These are phyloP conservation scores for Lutjanus erythropterus DNA, from an alignment of 2,113 vertebrate genomes.

Conservation along the genomic window DNA sequence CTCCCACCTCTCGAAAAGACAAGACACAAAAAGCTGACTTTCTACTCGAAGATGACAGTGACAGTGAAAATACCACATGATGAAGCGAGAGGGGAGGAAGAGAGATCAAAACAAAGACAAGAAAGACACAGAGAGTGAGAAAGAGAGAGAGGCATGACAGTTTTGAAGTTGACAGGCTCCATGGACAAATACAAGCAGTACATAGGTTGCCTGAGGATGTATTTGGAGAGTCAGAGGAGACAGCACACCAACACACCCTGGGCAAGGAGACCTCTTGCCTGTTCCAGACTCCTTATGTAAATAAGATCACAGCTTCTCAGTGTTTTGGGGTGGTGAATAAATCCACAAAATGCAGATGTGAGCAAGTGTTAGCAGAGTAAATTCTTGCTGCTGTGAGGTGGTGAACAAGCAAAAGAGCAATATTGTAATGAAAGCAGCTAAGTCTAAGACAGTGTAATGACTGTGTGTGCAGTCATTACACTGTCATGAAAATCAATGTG, in stretches of 20 bases:
- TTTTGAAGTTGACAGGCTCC: constrained; percentile 64
- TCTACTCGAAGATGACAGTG: constrained; percentile 8
- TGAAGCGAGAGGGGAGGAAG: constrained; percentile 9
- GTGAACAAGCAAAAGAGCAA: constrained; percentile 10
- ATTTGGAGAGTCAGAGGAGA: constrained; percentile 54
- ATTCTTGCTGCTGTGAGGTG: not conserved
- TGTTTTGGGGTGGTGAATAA: constrained; percentile 47
- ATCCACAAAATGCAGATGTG: constrained; percentile 35
- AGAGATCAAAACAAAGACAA: constrained; percentile 23
- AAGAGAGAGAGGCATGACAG: constrained; percentile 50
- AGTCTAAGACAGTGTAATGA: too few relatives aligned
- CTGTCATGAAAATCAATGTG: constrained; percentile 57
- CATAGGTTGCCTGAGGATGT: constrained; percentile 62
- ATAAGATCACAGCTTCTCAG: constrained; percentile 62
- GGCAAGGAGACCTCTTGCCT: constrained; percentile 75
- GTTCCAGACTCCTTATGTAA: constrained; percentile 69
- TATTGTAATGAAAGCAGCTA: constrained; percentile 49
- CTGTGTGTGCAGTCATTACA: constrained; percentile 43
- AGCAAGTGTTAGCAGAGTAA: constrained; percentile 12
- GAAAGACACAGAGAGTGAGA: constrained; percentile 1
- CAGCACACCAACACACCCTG: constrained; percentile 59
- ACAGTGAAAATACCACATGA: constrained; percentile 1
- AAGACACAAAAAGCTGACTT: constrained; percentile 22
- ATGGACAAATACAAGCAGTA: constrained; percentile 50
- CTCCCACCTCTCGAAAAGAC: too few relatives aligned